Conservation (phyloP, 2,888 invertebrate genomes). For the Aleiodes leptofemur region DNA sequence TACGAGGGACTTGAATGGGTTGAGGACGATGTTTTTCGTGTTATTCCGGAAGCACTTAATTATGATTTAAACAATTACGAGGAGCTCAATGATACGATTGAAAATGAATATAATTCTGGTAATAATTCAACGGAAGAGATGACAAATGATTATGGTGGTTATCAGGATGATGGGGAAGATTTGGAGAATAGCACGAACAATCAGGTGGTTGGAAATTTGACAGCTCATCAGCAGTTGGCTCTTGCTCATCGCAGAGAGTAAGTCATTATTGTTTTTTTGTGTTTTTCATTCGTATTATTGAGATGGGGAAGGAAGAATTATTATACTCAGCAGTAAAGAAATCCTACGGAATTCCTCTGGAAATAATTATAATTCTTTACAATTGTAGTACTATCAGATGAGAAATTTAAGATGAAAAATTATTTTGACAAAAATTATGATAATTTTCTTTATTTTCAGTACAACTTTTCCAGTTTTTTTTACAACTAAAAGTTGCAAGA, state of each 20-base stretch:
- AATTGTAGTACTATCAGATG: no score
- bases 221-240: slow-evolving; percentile 64
- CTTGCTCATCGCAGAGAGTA: slow-evolving; percentile 68
- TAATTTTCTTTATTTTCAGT: no score
- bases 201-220: slow-evolving; percentile 57
- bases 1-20: slow-evolving; percentile 73
- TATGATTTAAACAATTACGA: slow-evolving; percentile 57
- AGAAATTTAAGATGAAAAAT: no score
- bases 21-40: slow-evolving; percentile 71
- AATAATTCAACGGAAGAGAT: slow-evolving; percentile 36
- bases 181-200: slow-evolving; percentile 6
- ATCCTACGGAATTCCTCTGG: no score
- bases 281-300: not conserved
- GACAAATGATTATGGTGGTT: slow-evolving; percentile 22
- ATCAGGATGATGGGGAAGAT: slow-evolving; percentile 31
- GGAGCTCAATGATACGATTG: slow-evolving; percentile 54
- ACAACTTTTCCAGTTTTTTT: no score
- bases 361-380: no score
- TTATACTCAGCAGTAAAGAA: no score
- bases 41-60: slow-evolving; percentile 66
- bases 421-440: no score
- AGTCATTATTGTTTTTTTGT: slow-evolving; percentile 52
- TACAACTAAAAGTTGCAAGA: no score
- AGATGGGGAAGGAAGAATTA: not conserved
- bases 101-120: slow-evolving; percentile 60